phyloP scores from a whole-genome alignment of 1,140 invertebrate genomes.

The Drosophila azteca region DNA sequence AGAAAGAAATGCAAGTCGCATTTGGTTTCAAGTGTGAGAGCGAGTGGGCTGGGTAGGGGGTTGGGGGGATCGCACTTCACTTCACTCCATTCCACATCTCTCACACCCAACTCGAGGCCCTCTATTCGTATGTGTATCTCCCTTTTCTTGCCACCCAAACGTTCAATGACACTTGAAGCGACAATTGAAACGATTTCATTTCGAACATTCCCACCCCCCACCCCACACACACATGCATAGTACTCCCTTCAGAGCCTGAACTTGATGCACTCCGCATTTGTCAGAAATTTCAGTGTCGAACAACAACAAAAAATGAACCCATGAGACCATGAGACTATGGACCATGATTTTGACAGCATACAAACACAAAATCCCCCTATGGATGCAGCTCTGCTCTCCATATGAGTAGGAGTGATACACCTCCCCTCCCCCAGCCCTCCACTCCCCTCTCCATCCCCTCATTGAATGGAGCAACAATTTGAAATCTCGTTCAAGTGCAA shows the following conservation, averaged over 20 bases:
- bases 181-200: constrained; percentile 75
- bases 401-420: constrained; percentile 6
- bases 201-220: constrained; percentile 52
- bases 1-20: constrained; percentile 5
- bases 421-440: too few species aligned
- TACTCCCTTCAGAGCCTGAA: constrained; percentile 21
- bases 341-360: constrained; percentile 69
- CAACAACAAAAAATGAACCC: constrained; percentile 14
- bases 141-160: constrained; percentile 37
- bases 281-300: constrained; percentile 77
- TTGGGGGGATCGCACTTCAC: background rate
- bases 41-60: background rate
- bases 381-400: constrained; percentile 3
- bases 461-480: constrained; percentile 36
- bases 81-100: background rate
- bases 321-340: constrained; percentile 40
- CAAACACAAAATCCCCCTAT: background rate
- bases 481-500: constrained; percentile 66
- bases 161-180: constrained; percentile 66
- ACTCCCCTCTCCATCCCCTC: background rate
- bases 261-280: constrained; percentile 74
- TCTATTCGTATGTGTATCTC: background rate
- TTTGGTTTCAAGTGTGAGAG: constrained; percentile 14
- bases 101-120: background rate
- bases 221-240: constrained; percentile 6